These are phyloP conservation scores for Meloe dianella DNA, from an alignment of 2,888 invertebrate genomes.

Conservation along the genomic window DNA sequence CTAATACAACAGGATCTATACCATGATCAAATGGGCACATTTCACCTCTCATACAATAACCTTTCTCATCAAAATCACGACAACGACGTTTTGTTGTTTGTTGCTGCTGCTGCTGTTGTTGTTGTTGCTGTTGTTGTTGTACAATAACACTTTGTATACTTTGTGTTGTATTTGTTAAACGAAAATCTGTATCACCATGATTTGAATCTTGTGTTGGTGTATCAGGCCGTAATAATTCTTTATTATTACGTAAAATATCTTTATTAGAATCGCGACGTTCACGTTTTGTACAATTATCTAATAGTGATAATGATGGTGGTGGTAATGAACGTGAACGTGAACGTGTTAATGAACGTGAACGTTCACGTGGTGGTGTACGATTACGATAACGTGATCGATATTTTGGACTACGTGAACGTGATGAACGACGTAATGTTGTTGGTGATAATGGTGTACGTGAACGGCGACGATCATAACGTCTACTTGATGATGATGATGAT, in stretches of 20 bases:
- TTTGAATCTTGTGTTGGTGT: slow-evolving; percentile 67
- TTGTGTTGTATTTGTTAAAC: slow-evolving; percentile 61
- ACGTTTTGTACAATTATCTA: slow-evolving; percentile 40
- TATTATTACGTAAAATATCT: slow-evolving; percentile 49
- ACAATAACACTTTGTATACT: slow-evolving; percentile 63
- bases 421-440: slow-evolving; percentile 10
- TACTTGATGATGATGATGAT: background rate
- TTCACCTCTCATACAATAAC: slow-evolving; percentile 89
- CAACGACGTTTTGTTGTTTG: slow-evolving; percentile 25
- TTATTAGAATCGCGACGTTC: slow-evolving; percentile 58
- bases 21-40: slow-evolving; percentile 98
- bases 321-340: slow-evolving; percentile 62
- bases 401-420: slow-evolving; percentile 19
- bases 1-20: slow-evolving; percentile 92
- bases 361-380: slow-evolving; percentile 35
- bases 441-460: slow-evolving; percentile 24
- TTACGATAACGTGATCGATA: slow-evolving; percentile 29
- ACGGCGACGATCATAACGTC: slow-evolving; percentile 60
- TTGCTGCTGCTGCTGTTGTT: slow-evolving; percentile 24
- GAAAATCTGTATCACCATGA: slow-evolving; percentile 64
- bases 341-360: slow-evolving; percentile 8
- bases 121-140: slow-evolving; percentile 35
- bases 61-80: slow-evolving; percentile 81
- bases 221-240: slow-evolving; percentile 50
- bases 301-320: slow-evolving; percentile 45